Evolutionary conservation across 2,797 vertebrate species (phyloP).

Genomic region (Cygnus olor): DNA sequence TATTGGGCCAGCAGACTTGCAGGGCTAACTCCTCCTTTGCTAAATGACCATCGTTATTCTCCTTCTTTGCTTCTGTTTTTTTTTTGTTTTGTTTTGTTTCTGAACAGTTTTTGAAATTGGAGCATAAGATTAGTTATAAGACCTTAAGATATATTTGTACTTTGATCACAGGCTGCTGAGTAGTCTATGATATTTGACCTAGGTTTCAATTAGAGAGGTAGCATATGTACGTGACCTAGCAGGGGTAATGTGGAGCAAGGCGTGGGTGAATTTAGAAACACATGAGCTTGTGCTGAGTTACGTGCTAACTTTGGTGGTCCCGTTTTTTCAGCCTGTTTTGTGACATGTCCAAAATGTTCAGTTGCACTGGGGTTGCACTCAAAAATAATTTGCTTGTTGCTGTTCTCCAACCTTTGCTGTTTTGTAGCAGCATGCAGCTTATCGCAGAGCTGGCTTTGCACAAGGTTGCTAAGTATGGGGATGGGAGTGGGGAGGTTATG

Average conservation of each 20-base stretch:
- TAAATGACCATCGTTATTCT: background rate
- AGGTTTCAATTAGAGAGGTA: background rate
- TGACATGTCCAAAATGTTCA: background rate
- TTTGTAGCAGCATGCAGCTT: background rate
- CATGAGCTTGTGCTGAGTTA: background rate
- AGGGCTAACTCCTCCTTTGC: background rate
- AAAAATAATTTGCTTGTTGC: background rate
- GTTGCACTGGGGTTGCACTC: background rate
- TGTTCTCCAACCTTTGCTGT: background rate
- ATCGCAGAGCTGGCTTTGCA: background rate
- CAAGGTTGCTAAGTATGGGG: background rate
- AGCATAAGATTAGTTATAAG: background rate
- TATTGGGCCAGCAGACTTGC: accelerated
- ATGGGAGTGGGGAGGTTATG: background rate
- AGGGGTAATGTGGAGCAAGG: background rate
- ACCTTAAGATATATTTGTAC: background rate
- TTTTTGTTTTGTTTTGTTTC: background rate
- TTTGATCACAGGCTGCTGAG: background rate
- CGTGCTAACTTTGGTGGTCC: background rate
- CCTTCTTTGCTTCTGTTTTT: background rate
- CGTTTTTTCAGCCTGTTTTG: background rate
- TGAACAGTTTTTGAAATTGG: background rate
- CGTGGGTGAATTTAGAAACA: background rate
- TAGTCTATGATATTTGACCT: background rate
- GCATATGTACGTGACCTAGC: background rate